A percentile compares a stretch with the other conserved stretches of the same genome.
Conservation (phyloP, 2,797 vertebrate species). For the Hypotaenidia philippensis region DNA sequence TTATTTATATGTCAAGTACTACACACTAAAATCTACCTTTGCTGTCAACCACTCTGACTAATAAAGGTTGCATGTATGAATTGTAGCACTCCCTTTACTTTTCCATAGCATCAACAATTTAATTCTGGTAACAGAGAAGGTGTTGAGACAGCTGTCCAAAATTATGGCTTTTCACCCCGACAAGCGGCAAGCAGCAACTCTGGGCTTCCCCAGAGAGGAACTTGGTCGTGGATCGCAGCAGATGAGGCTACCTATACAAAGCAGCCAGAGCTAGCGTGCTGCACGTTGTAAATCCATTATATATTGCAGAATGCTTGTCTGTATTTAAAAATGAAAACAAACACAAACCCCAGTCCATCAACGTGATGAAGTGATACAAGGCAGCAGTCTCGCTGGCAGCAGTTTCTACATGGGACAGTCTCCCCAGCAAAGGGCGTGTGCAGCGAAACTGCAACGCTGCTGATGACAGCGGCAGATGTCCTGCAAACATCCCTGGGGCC, state of each 20-base stretch:
- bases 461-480: background rate
- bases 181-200: background rate
- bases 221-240: background rate
- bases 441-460: background rate
- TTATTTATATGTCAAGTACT: background rate
- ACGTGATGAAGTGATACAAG: background rate
- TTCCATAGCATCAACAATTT: background rate
- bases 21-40: background rate
- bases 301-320: background rate
- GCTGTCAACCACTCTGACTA: conserved; percentile 30
- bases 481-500: too few relatives aligned
- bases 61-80: conserved; percentile 45
- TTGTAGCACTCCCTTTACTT: background rate
- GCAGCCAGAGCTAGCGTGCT: background rate
- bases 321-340: background rate
- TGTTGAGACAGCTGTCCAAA: background rate
- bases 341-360: background rate
- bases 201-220: background rate
- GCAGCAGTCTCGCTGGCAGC: background rate
- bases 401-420: rapidly evolving
- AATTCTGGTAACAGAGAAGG: background rate
- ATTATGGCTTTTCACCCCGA: background rate
- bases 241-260: background rate
- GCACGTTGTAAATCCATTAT: background rate
- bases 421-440: background rate